Evolutionary conservation across 2,888 invertebrate species (phyloP).

Genomic region (Myopa tessellatipennis): DNA sequence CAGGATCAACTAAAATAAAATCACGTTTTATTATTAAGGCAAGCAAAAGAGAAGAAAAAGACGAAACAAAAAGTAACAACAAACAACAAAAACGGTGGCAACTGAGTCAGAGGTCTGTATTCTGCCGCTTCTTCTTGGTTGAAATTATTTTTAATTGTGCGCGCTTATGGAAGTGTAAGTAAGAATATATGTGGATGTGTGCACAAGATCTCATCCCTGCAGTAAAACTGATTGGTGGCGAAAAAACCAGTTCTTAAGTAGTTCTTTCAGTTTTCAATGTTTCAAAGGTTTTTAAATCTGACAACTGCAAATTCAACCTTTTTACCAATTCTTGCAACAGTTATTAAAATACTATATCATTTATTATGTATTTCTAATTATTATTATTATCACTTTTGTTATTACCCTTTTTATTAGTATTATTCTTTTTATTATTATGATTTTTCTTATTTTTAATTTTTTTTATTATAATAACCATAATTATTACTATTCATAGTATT

Average conservation of each 20-base stretch:
- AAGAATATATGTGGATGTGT: background rate
- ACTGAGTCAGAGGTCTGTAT: background rate
- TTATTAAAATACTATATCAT: no score
- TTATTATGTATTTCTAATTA: no score
- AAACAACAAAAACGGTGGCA: constrained; percentile 1
- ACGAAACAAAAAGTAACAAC: background rate
- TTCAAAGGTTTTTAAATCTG: background rate
- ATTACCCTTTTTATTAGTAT: no score
- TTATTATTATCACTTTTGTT: no score
- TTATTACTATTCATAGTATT: no score
- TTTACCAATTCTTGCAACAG: no score
- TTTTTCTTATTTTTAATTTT: no score
- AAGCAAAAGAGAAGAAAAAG: background rate
- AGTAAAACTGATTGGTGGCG: background rate
- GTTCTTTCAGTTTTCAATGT: background rate
- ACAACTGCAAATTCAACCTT: background rate
- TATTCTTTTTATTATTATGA: no score
- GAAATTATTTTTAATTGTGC: constrained; percentile 28
- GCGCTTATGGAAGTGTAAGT: constrained; percentile 1
- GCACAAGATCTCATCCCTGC: background rate
- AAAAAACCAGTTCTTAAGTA: background rate
- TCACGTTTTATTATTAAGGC: constrained; percentile 25
- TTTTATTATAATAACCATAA: no score
- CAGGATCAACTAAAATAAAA: constrained; percentile 14
- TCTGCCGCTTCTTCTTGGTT: background rate